Conservation (phyloP, 2,888 invertebrate genomes). For the Alviniconcha strummeri region DNA sequence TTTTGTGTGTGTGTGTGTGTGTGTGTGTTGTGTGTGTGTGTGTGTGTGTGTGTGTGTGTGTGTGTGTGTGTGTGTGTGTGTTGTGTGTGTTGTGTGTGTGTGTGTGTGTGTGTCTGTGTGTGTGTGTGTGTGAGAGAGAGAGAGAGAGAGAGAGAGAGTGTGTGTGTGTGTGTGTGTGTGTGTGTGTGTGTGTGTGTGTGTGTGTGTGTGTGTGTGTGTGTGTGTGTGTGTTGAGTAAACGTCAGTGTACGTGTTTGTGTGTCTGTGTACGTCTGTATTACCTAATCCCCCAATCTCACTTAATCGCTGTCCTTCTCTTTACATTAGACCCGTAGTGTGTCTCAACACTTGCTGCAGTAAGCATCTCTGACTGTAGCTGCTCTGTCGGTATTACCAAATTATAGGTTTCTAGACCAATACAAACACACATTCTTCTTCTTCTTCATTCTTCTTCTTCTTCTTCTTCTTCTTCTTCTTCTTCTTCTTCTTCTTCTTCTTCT, state of each 20-base stretch:
- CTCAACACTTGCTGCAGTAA: too few relatives aligned
- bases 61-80: not conserved
- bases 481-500: too few relatives aligned
- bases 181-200: not conserved
- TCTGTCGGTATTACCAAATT: too few relatives aligned
- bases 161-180: not conserved
- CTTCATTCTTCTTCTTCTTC: too few relatives aligned
- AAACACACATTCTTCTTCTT: too few relatives aligned
- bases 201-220: not conserved
- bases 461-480: too few relatives aligned
- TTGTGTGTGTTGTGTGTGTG: not conserved
- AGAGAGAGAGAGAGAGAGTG: not conserved
- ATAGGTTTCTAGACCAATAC: too few relatives aligned
- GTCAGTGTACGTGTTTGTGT: not conserved
- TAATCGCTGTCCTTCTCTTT: too few relatives aligned
- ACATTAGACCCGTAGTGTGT: too few relatives aligned
- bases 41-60: constrained; percentile 23
- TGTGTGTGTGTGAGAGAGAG: not conserved
- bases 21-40: constrained; percentile 21
- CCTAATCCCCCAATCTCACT: too few relatives aligned
- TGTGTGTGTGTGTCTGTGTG: not conserved
- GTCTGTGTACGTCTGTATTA: not conserved
- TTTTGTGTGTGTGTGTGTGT: constrained; percentile 7
- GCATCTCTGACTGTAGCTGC: too few relatives aligned
- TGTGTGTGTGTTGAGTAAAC: not conserved